phyloP scores from a whole-genome alignment of 2,113 vertebrate genomes.

The Pteronura brasiliensis region DNA sequence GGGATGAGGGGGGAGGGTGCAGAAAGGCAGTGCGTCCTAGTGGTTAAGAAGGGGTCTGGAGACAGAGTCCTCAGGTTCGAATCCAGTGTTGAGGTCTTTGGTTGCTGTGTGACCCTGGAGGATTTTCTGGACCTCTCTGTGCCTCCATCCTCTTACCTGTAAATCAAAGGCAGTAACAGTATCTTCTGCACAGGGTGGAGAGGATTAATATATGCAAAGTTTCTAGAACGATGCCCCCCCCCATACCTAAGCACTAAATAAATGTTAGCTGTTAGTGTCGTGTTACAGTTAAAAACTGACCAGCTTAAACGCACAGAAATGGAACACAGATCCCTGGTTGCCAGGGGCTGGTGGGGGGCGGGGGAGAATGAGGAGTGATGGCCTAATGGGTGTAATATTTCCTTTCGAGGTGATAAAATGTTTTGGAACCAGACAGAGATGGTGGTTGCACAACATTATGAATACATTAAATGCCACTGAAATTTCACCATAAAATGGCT shows the following conservation, averaged over 20 bases:
- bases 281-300: not conserved
- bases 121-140: not conserved
- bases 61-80: not conserved
- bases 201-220: not conserved
- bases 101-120: not conserved
- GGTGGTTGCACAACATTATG: not conserved
- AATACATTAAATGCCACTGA: not conserved
- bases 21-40: not conserved
- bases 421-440: not conserved
- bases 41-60: not conserved
- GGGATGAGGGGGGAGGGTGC: accelerated
- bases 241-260: not conserved
- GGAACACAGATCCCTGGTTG: not conserved
- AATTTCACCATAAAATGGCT: not conserved
- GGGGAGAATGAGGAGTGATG: accelerated
- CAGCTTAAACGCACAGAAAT: not conserved
- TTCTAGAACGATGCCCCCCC: not conserved
- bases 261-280: not conserved
- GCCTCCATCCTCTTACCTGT: not conserved
- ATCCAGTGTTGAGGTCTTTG: not conserved
- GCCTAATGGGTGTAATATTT: not conserved
- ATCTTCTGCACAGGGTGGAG: not conserved
- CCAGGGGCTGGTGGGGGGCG: not conserved
- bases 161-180: not conserved
- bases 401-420: not conserved